Evolutionary conservation across 2,113 vertebrate genomes (phyloP).

Genomic region (Coryphaenoides rupestris): DNA sequence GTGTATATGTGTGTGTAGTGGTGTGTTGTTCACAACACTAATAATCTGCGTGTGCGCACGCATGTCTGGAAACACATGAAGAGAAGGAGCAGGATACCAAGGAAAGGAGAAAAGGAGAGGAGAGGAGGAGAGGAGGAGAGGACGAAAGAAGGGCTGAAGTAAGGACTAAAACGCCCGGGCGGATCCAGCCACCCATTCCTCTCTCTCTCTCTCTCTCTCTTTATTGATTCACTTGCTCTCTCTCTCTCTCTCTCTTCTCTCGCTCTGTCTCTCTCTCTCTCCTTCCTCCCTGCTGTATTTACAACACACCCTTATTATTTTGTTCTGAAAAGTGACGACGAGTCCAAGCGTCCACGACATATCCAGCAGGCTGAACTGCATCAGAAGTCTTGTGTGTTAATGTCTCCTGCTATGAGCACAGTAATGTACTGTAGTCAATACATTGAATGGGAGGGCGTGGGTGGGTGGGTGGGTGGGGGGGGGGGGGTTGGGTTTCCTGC

Average conservation of each 20-base stretch:
- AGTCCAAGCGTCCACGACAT: too few species aligned
- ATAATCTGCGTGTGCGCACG: constrained; percentile 9
- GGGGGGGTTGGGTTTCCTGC: too few species aligned
- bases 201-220: constrained; percentile 10
- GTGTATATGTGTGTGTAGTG: constrained; percentile 35
- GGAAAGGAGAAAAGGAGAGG: not conserved
- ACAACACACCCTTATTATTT: constrained; percentile 59
- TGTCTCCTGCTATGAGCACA: constrained; percentile 91
- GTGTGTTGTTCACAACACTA: too few species aligned
- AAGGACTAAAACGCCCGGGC: constrained; percentile 84
- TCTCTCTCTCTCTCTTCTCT: constrained; percentile 18
- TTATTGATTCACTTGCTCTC: not conserved
- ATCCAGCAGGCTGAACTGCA: constrained; percentile 52
- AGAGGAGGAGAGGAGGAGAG: not conserved
- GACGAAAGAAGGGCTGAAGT: constrained; percentile 13
- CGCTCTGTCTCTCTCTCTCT: constrained; percentile 19
- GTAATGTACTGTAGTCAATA: constrained; percentile 99
- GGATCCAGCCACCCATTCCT: constrained; percentile 36
- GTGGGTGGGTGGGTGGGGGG: constrained; percentile 25
- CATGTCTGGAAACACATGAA: not conserved
- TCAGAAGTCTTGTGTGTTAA: constrained; percentile 73
- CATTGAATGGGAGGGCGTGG: constrained; percentile 75
- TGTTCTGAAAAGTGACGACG: constrained; percentile 52
- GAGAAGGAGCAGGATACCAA: not conserved
- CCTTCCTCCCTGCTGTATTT: constrained; percentile 51